phyloP scores from a whole-genome alignment of 2,113 vertebrate genomes.

The Poeciliopsis turrubarensis region DNA sequence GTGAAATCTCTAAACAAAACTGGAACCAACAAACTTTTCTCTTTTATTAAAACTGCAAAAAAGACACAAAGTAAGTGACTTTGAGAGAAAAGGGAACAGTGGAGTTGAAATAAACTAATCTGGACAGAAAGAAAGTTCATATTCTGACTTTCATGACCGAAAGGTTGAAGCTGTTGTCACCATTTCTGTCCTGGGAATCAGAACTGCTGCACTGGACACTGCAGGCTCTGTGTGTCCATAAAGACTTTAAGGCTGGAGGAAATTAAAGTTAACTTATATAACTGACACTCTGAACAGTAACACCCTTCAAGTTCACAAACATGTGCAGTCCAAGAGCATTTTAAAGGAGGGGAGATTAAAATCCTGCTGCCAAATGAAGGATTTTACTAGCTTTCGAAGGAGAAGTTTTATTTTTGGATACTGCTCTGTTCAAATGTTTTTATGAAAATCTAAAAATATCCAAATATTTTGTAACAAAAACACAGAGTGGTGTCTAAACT shows the following conservation, averaged over 20 bases:
- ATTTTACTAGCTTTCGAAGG: not conserved
- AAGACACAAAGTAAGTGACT: not conserved
- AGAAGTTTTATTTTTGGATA: too few relatives aligned
- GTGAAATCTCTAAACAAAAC: too few relatives aligned
- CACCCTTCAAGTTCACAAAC: conserved; percentile 9
- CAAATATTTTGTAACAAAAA: too few relatives aligned
- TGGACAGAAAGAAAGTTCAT: not conserved
- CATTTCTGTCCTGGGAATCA: conserved; percentile 29
- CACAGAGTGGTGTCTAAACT: not conserved
- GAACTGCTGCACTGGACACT: conserved; percentile 25
- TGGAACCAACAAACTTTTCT: too few relatives aligned
- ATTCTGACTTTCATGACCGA: not conserved
- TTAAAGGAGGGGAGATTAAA: not conserved
- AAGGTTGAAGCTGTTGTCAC: conserved; percentile 13
- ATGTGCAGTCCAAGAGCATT: not conserved
- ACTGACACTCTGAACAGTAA: conserved; percentile 22
- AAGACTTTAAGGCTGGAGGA: conserved; percentile 35
- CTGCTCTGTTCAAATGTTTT: not conserved
- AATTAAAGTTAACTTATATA: conserved; percentile 35
- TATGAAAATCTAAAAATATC: not conserved
- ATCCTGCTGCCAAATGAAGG: not conserved
- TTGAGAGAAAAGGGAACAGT: not conserved
- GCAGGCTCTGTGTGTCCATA: conserved; percentile 29
- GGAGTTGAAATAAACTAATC: too few relatives aligned
- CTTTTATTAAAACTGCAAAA: too few relatives aligned